phyloP scores from a whole-genome alignment of 2,797 vertebrate species.

The Enoplosus armatus region DNA sequence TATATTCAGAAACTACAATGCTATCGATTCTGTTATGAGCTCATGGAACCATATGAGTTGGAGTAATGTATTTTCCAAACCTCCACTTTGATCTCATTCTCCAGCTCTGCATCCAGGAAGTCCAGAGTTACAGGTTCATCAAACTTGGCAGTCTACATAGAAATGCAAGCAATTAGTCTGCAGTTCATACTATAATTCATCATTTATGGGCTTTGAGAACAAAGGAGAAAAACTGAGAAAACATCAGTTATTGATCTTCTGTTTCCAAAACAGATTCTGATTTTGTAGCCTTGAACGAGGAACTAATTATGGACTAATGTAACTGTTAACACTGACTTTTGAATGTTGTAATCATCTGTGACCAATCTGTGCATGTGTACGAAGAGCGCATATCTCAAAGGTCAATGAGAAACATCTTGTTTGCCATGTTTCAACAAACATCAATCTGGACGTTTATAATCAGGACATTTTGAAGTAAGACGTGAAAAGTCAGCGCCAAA shows the following conservation, averaged over 20 bases:
- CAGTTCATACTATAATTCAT: slow-evolving; percentile 6
- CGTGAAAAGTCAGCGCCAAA: slow-evolving; percentile 21
- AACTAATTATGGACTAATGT: slow-evolving; percentile 22
- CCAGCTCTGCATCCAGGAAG: slow-evolving; percentile 96
- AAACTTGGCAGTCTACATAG: slow-evolving; percentile 92
- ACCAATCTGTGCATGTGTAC: slow-evolving; percentile 17
- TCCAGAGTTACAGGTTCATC: slow-evolving; percentile 96
- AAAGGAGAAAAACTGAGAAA: slow-evolving; percentile 17
- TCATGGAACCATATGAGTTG: background rate
- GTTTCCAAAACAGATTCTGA: slow-evolving; percentile 33
- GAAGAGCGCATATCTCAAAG: slow-evolving; percentile 10
- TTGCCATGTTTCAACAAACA: slow-evolving; percentile 44
- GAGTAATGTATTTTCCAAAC: slow-evolving; percentile 61
- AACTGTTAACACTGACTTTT: slow-evolving; percentile 7
- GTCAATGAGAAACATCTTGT: slow-evolving; percentile 50
- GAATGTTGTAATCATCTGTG: slow-evolving; percentile 44
- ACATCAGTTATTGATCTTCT: slow-evolving; percentile 19
- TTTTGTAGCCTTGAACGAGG: slow-evolving; percentile 2
- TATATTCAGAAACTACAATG: background rate
- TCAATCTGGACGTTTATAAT: slow-evolving; percentile 26
- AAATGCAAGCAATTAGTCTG: slow-evolving; percentile 49
- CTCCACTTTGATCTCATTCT: slow-evolving; percentile 94
- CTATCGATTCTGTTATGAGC: background rate
- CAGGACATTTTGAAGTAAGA: slow-evolving; percentile 3
- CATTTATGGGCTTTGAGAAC: slow-evolving; percentile 10